phyloP scores from a whole-genome alignment of 1,140 invertebrate species.

The Drosophila persimilis region DNA sequence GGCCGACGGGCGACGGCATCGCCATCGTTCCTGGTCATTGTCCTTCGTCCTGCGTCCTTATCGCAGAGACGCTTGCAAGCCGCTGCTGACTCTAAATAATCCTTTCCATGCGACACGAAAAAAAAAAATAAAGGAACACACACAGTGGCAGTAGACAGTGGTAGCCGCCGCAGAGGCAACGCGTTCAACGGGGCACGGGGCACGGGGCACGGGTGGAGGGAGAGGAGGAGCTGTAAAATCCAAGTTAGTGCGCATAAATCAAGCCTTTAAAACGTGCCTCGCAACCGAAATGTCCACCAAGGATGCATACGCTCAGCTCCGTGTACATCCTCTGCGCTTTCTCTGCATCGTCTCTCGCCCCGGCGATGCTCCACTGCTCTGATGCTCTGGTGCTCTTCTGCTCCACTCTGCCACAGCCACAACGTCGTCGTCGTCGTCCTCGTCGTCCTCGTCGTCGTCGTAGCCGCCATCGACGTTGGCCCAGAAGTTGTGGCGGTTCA shows the following conservation, averaged over 20 bases:
- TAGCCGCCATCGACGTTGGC: constrained; percentile 55
- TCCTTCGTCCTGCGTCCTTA: constrained; percentile 71
- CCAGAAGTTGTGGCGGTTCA: constrained; percentile 64
- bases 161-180: constrained; percentile 52
- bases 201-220: background rate
- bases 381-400: background rate
- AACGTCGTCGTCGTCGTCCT: background rate
- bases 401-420: constrained; percentile 35
- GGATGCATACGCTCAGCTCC: constrained; percentile 46
- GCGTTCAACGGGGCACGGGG: constrained; percentile 1
- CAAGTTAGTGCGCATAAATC: constrained; percentile 79
- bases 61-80: constrained; percentile 77
- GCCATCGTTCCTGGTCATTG: constrained; percentile 53
- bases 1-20: constrained; percentile 13
- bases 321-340: background rate
- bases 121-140: constrained; percentile 42
- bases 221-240: constrained; percentile 55
- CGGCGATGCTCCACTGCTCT: too few species aligned
- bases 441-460: constrained; percentile 26
- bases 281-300: constrained; percentile 80
- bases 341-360: background rate
- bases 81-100: constrained; percentile 80
- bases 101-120: constrained; percentile 68
- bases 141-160: constrained; percentile 34
- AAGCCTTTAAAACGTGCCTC: constrained; percentile 82